Conservation (phyloP, 1,140 invertebrate genomes). For the Hermetia illucens region DNA sequence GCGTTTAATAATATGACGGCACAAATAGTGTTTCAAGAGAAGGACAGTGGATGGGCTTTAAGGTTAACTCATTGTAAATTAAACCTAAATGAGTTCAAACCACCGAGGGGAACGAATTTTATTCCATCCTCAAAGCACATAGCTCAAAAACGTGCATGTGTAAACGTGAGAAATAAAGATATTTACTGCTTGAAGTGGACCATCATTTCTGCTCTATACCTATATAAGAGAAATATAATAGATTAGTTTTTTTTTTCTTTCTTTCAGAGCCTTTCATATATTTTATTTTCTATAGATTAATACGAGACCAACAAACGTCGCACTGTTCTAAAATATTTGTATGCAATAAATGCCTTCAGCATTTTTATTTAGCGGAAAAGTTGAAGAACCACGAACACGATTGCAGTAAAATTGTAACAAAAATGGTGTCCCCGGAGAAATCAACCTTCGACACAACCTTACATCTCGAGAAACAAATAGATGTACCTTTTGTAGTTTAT, state of each 20-base stretch:
- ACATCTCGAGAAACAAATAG: conserved; percentile 15
- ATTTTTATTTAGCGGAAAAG: conserved; percentile 12
- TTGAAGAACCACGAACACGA: conserved; percentile 11
- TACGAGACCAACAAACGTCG: conserved; percentile 14
- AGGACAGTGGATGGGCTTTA: no score
- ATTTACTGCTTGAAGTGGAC: conserved; percentile 15
- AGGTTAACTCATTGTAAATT: no score
- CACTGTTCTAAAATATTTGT: conserved; percentile 12
- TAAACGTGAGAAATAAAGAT: conserved; percentile 17
- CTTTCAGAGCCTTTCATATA: conserved; percentile 3
- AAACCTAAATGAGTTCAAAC: no score
- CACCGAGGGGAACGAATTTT: no score
- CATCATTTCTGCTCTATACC: conserved; percentile 9
- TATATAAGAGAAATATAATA: conserved; percentile 1
- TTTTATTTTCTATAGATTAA: conserved; percentile 14
- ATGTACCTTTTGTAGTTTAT: conserved; percentile 21
- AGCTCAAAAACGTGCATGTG: no score
- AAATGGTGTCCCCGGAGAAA: conserved; percentile 11
- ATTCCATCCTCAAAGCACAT: no score
- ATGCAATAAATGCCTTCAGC: conserved; percentile 18
- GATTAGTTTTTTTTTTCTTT: conserved; percentile 1
- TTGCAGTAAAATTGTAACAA: conserved; percentile 6
- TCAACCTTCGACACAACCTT: conserved; percentile 14
- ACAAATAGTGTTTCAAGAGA: no score
- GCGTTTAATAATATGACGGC: no score